A percentile compares a stretch with the other conserved stretches of the same genome.
Conservation (phyloP, 2,888 invertebrate genomes). For the Tenthredo distinguenda region DNA sequence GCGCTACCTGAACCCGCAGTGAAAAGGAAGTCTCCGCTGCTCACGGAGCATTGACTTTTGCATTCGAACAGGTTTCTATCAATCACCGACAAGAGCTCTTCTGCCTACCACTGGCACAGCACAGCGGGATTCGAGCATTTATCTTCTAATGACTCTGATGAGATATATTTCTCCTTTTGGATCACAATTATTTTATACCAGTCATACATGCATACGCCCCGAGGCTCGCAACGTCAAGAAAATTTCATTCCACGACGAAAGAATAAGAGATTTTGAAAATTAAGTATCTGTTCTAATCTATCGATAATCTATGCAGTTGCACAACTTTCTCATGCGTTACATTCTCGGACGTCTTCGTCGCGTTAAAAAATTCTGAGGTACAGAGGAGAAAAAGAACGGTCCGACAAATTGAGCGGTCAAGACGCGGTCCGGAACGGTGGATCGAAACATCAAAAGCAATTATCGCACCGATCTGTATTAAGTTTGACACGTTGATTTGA, state of each 20-base stretch:
- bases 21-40: conserved; percentile 17
- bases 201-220: neutral
- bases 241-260: neutral
- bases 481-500: conserved; percentile 47
- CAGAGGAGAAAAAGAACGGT: neutral
- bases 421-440: neutral
- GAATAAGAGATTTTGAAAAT: neutral
- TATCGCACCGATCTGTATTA: conserved; percentile 33
- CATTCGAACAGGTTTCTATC: conserved; percentile 47
- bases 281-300: neutral
- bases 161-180: conserved; percentile 19
- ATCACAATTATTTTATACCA: neutral
- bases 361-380: neutral
- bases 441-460: conserved; percentile 46
- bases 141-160: conserved; percentile 30
- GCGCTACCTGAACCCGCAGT: conserved; percentile 19
- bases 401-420: conserved; percentile 46
- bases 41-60: conserved; percentile 42
- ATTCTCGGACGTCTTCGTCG: neutral
- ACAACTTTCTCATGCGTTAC: neutral
- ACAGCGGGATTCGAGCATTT: conserved; percentile 28
- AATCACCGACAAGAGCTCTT: conserved; percentile 27
- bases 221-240: neutral
- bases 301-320: neutral
- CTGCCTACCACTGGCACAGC: neutral